Evolutionary conservation across 2,113 vertebrate species (phyloP).

Genomic region (Chionis minor): DNA sequence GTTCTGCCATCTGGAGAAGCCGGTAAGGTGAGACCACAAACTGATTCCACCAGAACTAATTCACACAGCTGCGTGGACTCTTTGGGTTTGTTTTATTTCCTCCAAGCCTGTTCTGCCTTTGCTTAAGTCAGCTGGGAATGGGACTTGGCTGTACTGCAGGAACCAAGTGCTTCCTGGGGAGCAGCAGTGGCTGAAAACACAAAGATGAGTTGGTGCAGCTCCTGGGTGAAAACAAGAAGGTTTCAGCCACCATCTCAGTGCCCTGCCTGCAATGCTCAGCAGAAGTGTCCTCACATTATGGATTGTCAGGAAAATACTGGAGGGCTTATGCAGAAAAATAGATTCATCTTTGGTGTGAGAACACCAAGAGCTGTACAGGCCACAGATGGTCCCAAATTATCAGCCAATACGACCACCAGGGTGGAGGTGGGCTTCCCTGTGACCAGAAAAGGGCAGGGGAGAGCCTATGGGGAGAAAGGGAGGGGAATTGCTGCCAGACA

Average conservation of each 20-base stretch:
- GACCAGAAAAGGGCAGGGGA: too few species aligned
- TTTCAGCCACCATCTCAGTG: neutral
- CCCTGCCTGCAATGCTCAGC: neutral
- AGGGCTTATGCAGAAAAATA: too few species aligned
- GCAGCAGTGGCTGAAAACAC: neutral
- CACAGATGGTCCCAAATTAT: too few species aligned
- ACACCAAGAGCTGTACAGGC: too few species aligned
- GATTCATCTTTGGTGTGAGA: too few species aligned
- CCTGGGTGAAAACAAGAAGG: neutral
- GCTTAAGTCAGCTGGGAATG: neutral
- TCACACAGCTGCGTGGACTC: neutral
- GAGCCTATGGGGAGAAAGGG: too few species aligned
- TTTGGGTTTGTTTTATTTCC: neutral
- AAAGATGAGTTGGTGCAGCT: neutral
- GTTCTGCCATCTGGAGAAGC: neutral
- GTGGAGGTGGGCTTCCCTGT: too few species aligned
- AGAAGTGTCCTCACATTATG: neutral
- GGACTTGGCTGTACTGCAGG: neutral
- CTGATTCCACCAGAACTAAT: neutral
- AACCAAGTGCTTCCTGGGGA: rapidly evolving
- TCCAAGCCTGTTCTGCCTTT: neutral
- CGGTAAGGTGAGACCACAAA: neutral
- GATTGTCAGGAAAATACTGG: neutral
- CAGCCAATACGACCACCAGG: too few species aligned
- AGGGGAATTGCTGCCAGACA: too few species aligned